These are phyloP conservation scores for Larimichthys crocea DNA, from an alignment of 2,113 vertebrate species.

Conservation along the genomic window DNA sequence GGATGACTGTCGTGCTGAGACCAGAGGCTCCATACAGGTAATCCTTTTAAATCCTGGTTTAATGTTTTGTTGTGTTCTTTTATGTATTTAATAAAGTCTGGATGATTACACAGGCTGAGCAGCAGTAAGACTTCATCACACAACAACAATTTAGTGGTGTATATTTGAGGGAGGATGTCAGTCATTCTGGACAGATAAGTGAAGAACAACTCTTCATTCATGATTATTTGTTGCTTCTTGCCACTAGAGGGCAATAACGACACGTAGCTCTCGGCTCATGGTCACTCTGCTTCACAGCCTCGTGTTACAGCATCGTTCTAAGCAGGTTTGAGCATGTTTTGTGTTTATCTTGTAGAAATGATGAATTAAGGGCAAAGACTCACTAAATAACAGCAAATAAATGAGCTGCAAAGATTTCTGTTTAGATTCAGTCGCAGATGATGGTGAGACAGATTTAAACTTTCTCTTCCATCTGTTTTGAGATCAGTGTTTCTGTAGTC, in stretches of 20 bases:
- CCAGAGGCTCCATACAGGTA: constrained; percentile 84
- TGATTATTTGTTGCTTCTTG: not conserved
- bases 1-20: constrained; percentile 88
- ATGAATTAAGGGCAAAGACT: not conserved
- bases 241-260: constrained; percentile 71
- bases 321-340: not conserved
- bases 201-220: not conserved
- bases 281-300: not conserved
- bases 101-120: not conserved
- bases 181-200: not conserved
- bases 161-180: not conserved
- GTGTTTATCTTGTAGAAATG: not conserved
- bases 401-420: not conserved
- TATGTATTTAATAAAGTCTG: not conserved
- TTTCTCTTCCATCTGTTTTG: not conserved
- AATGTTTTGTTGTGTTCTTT: not conserved
- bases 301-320: not conserved
- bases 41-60: not conserved
- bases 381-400: not conserved
- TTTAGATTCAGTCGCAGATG: not conserved
- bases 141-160: not conserved
- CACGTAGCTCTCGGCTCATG: not conserved
- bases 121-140: not conserved
- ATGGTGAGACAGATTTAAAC: not conserved
- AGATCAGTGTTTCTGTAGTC: too few species aligned